phyloP scores from a whole-genome alignment of 1,140 invertebrate species.

The Drosophila rhopaloa region DNA sequence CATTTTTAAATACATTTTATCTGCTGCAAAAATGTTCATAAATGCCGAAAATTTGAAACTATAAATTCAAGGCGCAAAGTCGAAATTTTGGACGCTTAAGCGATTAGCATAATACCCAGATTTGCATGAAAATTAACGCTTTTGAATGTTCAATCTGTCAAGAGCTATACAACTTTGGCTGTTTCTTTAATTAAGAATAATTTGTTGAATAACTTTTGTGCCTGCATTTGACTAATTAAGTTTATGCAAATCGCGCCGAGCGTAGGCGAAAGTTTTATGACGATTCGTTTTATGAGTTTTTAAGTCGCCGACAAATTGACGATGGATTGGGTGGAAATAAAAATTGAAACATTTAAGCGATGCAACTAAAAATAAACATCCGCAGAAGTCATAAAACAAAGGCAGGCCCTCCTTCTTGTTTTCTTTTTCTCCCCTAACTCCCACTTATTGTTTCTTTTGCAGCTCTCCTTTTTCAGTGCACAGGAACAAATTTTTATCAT shows the following conservation, averaged over 20 bases:
- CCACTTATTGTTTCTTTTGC: conserved; percentile 3
- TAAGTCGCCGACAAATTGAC: conserved; percentile 49
- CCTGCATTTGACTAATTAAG: conserved; percentile 55
- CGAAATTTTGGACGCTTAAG: conserved; percentile 6
- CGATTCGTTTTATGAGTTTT: conserved; percentile 44
- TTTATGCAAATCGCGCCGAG: conserved; percentile 29
- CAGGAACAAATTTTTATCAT: neutral
- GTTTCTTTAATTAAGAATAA: conserved; percentile 62
- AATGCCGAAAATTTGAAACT: conserved; percentile 42
- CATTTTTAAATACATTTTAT: conserved; percentile 3
- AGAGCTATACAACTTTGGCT: neutral
- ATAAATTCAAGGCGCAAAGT: conserved; percentile 23
- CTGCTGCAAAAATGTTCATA: conserved; percentile 38
- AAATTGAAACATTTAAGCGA: conserved; percentile 33
- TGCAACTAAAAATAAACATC: conserved; percentile 57
- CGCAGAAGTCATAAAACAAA: conserved; percentile 27
- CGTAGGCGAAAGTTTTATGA: conserved; percentile 60
- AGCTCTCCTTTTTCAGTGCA: neutral
- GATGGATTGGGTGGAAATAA: conserved; percentile 25
- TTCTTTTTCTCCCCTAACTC: conserved; percentile 11
- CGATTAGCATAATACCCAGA: conserved; percentile 25
- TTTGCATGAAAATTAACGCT: conserved; percentile 22
- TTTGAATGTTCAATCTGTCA: conserved; percentile 38
- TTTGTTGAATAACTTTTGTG: conserved; percentile 47
- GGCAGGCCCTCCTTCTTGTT: conserved; percentile 22